Evolutionary conservation across 2,113 vertebrate species (phyloP), one percentile per base, ranked within the genome.

Genomic region (Telmatochromis sp.): DNA sequence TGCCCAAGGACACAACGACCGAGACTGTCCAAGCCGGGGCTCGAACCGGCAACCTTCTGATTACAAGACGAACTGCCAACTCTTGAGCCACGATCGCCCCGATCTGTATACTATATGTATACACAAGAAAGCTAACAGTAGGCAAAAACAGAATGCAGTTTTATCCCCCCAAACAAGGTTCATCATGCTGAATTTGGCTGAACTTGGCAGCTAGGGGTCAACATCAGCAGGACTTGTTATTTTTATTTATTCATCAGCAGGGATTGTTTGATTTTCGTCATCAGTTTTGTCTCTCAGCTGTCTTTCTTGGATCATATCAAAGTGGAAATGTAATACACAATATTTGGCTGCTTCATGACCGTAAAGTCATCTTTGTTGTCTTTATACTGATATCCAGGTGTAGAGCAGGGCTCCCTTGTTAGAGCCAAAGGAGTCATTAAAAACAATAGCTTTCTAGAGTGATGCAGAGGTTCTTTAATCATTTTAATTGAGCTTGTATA

Each of bases 31-130:
- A 2, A 37, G 35, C 9, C 2, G 35, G 35, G 35, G 0, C 35
- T 37, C 9, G 1, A 37, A 37, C 9, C 9, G 4, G 35, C 9
- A 37, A 37, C 35, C 35, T 37, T 37, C 35, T 1, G 2, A 37
- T 37, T 10, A 10, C 35, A 37, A 37, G 35, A 0, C 9, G 0
- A 37, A 5, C 35, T 37, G 4, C 35, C 35, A 37, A 37, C 9
- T 37, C 35, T 37, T 37, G 9, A 37, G 35, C 35, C 9, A 37
- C 35, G 0, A 37, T 37, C 35, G 2, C 35, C 35, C 35, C 9
- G 35, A 37, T 60, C 28, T 63, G 58, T 35, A 63, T 63, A 33
- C 15, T 63, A 33, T 33, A 63, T 63, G 0, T 63, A 63, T 11
- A 68, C 11, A 40, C 33, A 40, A 14, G 33, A 9, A 68, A 68